A percentile compares a stretch with the other conserved stretches of the same genome.
phyloP scores from a whole-genome alignment of 2,797 vertebrate genomes.

The Pteropus rufus region DNA sequence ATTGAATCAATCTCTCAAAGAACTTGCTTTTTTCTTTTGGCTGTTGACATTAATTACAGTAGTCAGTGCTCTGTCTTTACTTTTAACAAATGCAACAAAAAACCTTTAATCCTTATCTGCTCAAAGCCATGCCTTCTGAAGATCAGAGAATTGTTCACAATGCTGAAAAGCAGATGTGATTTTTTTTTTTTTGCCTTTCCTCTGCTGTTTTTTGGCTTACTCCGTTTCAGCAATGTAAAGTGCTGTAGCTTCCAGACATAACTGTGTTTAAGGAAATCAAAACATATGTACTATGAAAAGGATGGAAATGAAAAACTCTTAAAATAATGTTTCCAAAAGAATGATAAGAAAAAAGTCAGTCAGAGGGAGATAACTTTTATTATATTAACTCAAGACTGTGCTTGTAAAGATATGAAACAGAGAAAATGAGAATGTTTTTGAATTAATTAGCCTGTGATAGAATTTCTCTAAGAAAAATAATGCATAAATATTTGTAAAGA shows the following conservation, averaged over 20 bases:
- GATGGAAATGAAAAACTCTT: conserved; percentile 48
- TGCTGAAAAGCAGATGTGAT: conserved; percentile 20
- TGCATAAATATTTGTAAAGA: conserved; percentile 26
- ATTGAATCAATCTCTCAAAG: conserved; percentile 30
- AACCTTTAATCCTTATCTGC: conserved; percentile 43
- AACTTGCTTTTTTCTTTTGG: background rate
- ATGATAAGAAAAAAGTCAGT: conserved; percentile 36
- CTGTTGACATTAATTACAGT: conserved; percentile 44
- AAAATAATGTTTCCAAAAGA: conserved; percentile 41
- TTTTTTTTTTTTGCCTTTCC: background rate
- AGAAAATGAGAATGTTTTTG: conserved; percentile 51
- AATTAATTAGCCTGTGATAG: conserved; percentile 46
- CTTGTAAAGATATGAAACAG: conserved; percentile 19
- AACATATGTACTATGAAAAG: conserved; percentile 17
- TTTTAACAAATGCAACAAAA: background rate
- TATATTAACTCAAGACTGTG: conserved; percentile 47
- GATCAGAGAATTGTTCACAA: conserved; percentile 29
- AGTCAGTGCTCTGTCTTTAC: background rate
- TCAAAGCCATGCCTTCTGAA: conserved; percentile 39
- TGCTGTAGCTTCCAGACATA: conserved; percentile 42
- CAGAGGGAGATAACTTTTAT: conserved; percentile 19
- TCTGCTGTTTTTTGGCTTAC: background rate
- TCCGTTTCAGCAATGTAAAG: conserved; percentile 44
- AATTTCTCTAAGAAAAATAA: conserved; percentile 47
- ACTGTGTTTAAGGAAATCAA: conserved; percentile 47